phyloP scores from a whole-genome alignment of 2,113 vertebrate species.

The Podarcis cretensis region DNA sequence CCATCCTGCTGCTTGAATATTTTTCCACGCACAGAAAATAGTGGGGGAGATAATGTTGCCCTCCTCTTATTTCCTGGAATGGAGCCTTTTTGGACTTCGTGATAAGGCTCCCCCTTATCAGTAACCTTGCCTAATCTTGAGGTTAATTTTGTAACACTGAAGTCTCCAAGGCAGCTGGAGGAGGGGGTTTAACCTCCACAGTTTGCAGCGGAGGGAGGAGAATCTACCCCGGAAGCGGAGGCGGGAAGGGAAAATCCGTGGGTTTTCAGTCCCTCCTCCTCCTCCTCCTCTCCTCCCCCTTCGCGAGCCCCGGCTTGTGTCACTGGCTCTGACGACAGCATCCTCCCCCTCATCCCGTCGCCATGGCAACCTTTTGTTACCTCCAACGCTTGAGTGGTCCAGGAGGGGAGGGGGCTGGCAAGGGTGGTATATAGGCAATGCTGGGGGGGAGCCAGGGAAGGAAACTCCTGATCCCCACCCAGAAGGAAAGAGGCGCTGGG shows the following conservation, averaged over 20 bases:
- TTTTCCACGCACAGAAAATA: not conserved
- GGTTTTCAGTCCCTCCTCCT: not conserved
- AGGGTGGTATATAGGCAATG: constrained; percentile 10
- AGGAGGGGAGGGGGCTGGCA: not conserved
- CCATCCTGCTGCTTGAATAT: not conserved
- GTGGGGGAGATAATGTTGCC: not conserved
- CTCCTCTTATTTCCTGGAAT: not conserved
- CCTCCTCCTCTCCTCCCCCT: not conserved
- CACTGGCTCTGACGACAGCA: constrained; percentile 49
- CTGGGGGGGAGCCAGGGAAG: not conserved
- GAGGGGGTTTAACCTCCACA: no score
- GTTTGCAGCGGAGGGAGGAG: not conserved
- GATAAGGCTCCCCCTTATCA: no score
- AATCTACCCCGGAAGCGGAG: not conserved
- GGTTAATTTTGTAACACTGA: not conserved
- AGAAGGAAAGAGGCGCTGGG: not conserved
- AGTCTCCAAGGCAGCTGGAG: not conserved
- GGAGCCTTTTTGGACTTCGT: not conserved
- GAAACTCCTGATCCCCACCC: constrained; percentile 5
- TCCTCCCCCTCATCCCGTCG: constrained; percentile 27
- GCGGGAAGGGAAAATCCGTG: constrained; percentile 2
- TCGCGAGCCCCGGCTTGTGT: not conserved
- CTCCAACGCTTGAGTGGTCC: constrained; percentile 38
- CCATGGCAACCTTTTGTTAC: constrained; percentile 38
- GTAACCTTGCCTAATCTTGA: no score